Base-by-base conservation (phyloP, 2,888 invertebrate genomes). In the Chalcis sispes region DNA sequence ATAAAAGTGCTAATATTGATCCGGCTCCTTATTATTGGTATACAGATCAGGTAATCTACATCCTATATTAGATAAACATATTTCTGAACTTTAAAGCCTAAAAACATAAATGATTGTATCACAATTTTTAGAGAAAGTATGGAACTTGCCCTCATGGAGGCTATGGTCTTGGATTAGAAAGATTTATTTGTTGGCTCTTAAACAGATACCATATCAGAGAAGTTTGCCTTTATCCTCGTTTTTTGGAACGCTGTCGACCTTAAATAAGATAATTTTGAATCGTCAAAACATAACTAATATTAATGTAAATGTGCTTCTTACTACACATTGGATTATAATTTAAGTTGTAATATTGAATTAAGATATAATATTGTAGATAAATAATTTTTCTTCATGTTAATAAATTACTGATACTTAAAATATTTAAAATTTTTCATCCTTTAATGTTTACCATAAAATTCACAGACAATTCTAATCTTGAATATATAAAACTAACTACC, bases 11-110 rank as follows among this genome's bases (percentile, higher is more conserved):
- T 84, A 95, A 94, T 64, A 98, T 99, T 83, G 98, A 98, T 90
- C 95, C 98, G 0, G 90, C 93, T 8, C 96, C 97, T 0, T 99
- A 99, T 90, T 99, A 98, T 89, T 99, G 99, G 99, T 99, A 98
- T 90, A 97, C 96, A 0, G 98, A 99, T 89, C 98, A 93, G 91
- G 93, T 93, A 76, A 73, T n/a, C n/a, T n/a, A n/a, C n/a, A n/a
- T n/a, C n/a, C n/a, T n/a, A n/a, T n/a, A n/a, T n/a, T n/a, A n/a
- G n/a, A n/a, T n/a, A n/a, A n/a, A n/a, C n/a, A n/a, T n/a, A n/a
- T n/a, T n/a, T n/a, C n/a, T n/a, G n/a, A n/a, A n/a, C n/a, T n/a
- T n/a, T n/a, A n/a, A n/a, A n/a, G n/a, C n/a, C n/a, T n/a, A n/a
- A 54, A 15, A 15, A 62, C 7, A 2, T 2, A 48, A 59, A 58